Base-by-base conservation (phyloP, 1,140 invertebrate species). In the Rhagoletis pomonella region DNA sequence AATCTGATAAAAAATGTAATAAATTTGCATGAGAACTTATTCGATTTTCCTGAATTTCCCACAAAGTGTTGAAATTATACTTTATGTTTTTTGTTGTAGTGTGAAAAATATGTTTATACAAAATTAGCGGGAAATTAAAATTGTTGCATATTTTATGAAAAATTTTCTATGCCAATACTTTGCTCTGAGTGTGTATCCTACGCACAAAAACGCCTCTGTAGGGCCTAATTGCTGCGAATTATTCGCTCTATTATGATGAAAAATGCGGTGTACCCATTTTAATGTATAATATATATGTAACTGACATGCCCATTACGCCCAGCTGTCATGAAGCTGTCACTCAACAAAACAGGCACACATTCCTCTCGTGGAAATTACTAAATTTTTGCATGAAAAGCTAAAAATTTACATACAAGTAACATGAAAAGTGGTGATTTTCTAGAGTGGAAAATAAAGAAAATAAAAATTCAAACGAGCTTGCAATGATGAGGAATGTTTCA, bases 271-370 rank as follows among this genome's bases (percentile, higher is more conserved):
- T 67, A 67, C 64, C 29, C 4, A 67, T 4, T 29, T 67, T 17
- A 67, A 67, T 39, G 10, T 55, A 4, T 55, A 42, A 55, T 47
- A 47, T 47, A 47, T 42, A 6, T 73, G 69, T 58, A 81, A 19
- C 0, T 19, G 47, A 55, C 73, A 47, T 81, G 19, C 73, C n/a
- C 73, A 81, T 58, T 81, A 81, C 47, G 73, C 10, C 4, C 47
- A 81, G 44, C 73, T 81, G 73, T 81, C 73, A 81, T 81, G 73
- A 81, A 81, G 73, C 47, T 81, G 73, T 81, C 73, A 81, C 73
- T 81, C 73, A 81, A 81, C 73, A 6, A 39, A 19, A 29, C 9
- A 67, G 19, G 64, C 64, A 39, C 10, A 19, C 64, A 67, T 67
- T 29, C 64, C 39, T 5, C 39, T 67, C 2, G 17, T 29, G 19